Conservation (phyloP, 1,140 invertebrate genomes). For the Cyphomyrmex costatus region DNA sequence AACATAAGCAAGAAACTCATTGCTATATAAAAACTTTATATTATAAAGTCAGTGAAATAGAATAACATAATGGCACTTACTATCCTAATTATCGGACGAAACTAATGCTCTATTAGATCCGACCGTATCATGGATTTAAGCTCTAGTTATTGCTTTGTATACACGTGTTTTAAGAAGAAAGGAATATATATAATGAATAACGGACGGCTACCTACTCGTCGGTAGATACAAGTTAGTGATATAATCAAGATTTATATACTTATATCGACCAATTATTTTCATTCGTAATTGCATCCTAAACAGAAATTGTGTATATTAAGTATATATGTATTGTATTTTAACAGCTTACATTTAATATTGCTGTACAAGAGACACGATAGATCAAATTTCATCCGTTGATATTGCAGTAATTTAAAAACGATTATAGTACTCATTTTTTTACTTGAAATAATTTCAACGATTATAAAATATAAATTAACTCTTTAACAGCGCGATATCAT, state of each 20-base stretch:
- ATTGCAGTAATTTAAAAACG: slow-evolving; percentile 42
- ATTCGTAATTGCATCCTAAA: slow-evolving; percentile 17
- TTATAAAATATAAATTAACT: slow-evolving; percentile 49
- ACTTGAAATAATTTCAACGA: background rate
- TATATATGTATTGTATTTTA: slow-evolving; percentile 14
- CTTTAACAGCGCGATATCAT: slow-evolving; percentile 70
- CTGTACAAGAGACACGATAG: slow-evolving; percentile 12
- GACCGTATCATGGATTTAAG: slow-evolving; percentile 83
- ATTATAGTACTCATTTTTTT: background rate
- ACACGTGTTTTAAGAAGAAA: slow-evolving; percentile 81
- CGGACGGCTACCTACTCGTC: slow-evolving; percentile 11
- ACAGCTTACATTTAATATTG: slow-evolving; percentile 50
- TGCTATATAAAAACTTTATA: slow-evolving; percentile 31
- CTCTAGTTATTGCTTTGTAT: slow-evolving; percentile 85
- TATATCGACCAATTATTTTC: slow-evolving; percentile 38
- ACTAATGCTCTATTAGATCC: slow-evolving; percentile 64
- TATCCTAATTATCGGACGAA: slow-evolving; percentile 65
- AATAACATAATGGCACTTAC: slow-evolving; percentile 52
- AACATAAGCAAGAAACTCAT: slow-evolving; percentile 51
- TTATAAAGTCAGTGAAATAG: slow-evolving; percentile 30
- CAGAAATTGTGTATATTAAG: background rate
- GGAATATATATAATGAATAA: slow-evolving; percentile 70
- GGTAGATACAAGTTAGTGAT: slow-evolving; percentile 11
- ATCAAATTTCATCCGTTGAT: slow-evolving; percentile 21
- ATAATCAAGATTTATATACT: slow-evolving; percentile 22